Percentiles rank a stretch among this genome's conserved stretches.
Conservation (phyloP, 2,797 vertebrate species). For the Epinephelus coioides region DNA sequence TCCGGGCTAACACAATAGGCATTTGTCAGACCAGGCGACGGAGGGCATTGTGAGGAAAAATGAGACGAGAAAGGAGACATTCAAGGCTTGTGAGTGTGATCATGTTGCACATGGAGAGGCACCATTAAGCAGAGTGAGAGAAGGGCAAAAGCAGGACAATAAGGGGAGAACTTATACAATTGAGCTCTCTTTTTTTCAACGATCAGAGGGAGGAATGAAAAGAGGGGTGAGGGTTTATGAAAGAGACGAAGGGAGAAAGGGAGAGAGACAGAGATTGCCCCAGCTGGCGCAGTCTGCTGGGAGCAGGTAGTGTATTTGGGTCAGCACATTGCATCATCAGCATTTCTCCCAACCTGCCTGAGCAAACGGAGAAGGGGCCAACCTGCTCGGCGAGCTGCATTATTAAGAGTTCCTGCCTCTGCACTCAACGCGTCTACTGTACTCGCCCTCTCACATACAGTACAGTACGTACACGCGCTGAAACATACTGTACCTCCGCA, state of each 20-base stretch:
- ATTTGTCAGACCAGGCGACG: constrained; percentile 24
- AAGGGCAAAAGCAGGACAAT: constrained; percentile 34
- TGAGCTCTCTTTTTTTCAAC: constrained; percentile 11
- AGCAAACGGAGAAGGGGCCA: constrained; percentile 82
- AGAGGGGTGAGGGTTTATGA: constrained; percentile 61
- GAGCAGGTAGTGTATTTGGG: constrained; percentile 90
- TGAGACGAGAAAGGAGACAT: constrained; percentile 35
- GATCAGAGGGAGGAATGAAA: constrained; percentile 52
- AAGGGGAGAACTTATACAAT: constrained; percentile 25
- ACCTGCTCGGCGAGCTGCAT: constrained; percentile 81
- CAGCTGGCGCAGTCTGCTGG: constrained; percentile 87
- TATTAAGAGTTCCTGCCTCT: constrained; percentile 80
- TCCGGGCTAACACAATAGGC: constrained; percentile 49
- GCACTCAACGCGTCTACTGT: constrained; percentile 35
- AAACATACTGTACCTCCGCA: neutral
- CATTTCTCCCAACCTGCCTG: constrained; percentile 88
- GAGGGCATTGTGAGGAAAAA: constrained; percentile 30
- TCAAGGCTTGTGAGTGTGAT: constrained; percentile 40
- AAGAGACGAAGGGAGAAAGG: constrained; percentile 54
- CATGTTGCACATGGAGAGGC: constrained; percentile 30
- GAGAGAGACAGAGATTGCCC: constrained; percentile 71
- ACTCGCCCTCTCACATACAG: constrained; percentile 9
- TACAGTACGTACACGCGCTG: neutral
- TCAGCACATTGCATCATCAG: constrained; percentile 92
- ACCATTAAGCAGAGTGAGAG: constrained; percentile 32